Evolutionary conservation across 2,797 vertebrate species (phyloP).

Genomic region (Chromobotia macracanthus): DNA sequence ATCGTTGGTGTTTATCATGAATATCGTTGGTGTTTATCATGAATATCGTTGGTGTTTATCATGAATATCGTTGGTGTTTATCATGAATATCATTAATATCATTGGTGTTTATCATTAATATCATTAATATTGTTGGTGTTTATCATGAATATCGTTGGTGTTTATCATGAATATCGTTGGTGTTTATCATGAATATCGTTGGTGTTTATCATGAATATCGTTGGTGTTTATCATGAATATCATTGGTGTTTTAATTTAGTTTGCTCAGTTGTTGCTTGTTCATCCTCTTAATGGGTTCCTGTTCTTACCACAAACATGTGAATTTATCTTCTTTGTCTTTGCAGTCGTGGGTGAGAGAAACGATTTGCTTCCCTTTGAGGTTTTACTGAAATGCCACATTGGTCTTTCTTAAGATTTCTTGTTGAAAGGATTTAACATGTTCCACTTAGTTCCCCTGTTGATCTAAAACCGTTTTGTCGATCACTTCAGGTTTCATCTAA

Average conservation of each 20-base stretch:
- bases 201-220: too few relatives aligned
- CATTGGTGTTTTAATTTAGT: background rate
- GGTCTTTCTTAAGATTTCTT: background rate
- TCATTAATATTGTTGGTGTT: too few relatives aligned
- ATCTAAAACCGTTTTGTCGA: constrained; percentile 18
- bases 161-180: too few relatives aligned
- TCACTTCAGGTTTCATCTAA: constrained; percentile 27
- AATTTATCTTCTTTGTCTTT: background rate
- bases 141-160: too few relatives aligned
- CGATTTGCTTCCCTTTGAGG: background rate
- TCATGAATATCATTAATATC: too few relatives aligned
- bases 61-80: too few relatives aligned
- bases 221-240: too few relatives aligned
- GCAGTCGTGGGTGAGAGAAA: background rate
- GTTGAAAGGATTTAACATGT: background rate
- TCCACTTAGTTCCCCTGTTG: constrained; percentile 1
- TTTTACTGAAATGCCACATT: background rate
- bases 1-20: too few relatives aligned
- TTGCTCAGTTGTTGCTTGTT: background rate
- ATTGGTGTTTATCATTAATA: too few relatives aligned
- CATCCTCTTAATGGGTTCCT: background rate
- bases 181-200: too few relatives aligned
- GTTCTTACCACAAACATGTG: background rate
- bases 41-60: too few relatives aligned
- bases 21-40: too few relatives aligned